Percentiles rank a stretch among this genome's conserved stretches.
phyloP scores from a whole-genome alignment of 2,888 invertebrate species.

The Dendrolimus houi region DNA sequence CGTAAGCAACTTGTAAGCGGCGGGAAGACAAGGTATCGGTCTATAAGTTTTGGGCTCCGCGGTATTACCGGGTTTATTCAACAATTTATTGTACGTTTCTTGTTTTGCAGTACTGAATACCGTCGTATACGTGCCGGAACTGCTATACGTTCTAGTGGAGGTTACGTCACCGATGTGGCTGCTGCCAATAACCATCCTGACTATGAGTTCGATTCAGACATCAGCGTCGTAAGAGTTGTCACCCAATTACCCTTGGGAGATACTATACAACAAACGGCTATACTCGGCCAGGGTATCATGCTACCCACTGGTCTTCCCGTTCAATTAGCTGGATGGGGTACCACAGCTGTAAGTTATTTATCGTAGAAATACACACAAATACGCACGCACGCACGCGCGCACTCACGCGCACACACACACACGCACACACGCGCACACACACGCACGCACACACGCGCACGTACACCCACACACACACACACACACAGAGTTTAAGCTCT shows the following conservation, averaged over 20 bases:
- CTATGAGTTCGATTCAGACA: slow-evolving; percentile 28
- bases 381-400: too few species aligned
- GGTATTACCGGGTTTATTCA: not conserved
- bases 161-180: slow-evolving; percentile 16
- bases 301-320: slow-evolving; percentile 12
- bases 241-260: slow-evolving; percentile 3
- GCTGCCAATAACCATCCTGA: slow-evolving; percentile 21
- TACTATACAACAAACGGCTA: slow-evolving; percentile 5
- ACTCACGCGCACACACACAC: too few species aligned
- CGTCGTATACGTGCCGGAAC: slow-evolving; percentile 44
- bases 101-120: slow-evolving; percentile 16
- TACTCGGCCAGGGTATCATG: slow-evolving; percentile 9
- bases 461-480: too few species aligned
- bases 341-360: slow-evolving; percentile 13
- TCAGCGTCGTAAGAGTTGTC: slow-evolving; percentile 30
- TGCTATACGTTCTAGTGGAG: slow-evolving; percentile 35
- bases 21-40: too few species aligned
- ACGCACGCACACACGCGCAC: too few species aligned
- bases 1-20: too few species aligned
- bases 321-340: slow-evolving; percentile 21
- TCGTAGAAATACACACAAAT: too few species aligned
- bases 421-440: too few species aligned
- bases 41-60: too few species aligned
- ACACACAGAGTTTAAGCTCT: too few species aligned
- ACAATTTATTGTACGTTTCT: slow-evolving; percentile 8